phyloP scores from a whole-genome alignment of 1,140 invertebrate genomes.

The Ruditapes philippinarum region DNA sequence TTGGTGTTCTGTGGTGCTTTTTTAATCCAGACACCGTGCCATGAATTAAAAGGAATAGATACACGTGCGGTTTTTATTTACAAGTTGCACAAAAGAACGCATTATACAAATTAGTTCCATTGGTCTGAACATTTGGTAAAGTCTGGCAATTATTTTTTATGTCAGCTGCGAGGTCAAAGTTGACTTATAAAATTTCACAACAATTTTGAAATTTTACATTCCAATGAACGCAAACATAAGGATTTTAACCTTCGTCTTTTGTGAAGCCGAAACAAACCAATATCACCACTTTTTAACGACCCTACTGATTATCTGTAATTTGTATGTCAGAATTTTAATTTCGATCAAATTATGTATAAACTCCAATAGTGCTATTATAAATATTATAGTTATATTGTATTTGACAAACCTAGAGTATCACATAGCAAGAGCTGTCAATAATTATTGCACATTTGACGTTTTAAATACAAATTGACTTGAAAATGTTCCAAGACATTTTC shows the following conservation, averaged over 20 bases:
- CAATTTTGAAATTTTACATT: slow-evolving; percentile 4
- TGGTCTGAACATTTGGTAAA: neutral
- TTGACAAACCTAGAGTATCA: neutral
- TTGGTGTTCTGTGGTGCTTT: slow-evolving; percentile 5
- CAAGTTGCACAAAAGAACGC: neutral
- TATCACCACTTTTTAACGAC: neutral
- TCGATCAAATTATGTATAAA: neutral
- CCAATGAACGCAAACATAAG: neutral
- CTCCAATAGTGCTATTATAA: neutral
- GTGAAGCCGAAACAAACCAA: neutral
- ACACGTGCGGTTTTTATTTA: slow-evolving; percentile 3
- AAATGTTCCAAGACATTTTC: too few relatives aligned
- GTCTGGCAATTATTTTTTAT: neutral
- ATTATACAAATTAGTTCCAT: neutral
- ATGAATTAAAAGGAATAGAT: neutral
- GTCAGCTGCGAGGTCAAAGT: neutral
- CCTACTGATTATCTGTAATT: neutral
- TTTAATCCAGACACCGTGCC: slow-evolving; percentile 19
- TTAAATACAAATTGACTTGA: neutral
- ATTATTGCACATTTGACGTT: neutral
- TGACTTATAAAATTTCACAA: neutral
- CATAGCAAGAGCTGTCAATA: neutral
- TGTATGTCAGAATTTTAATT: slow-evolving; percentile 4
- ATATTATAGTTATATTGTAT: neutral
- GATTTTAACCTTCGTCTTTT: neutral